A percentile compares a stretch with the other conserved stretches of the same genome.
Conservation (phyloP, 64 coral and sea anemone species). For the Acropora yongei region DNA sequence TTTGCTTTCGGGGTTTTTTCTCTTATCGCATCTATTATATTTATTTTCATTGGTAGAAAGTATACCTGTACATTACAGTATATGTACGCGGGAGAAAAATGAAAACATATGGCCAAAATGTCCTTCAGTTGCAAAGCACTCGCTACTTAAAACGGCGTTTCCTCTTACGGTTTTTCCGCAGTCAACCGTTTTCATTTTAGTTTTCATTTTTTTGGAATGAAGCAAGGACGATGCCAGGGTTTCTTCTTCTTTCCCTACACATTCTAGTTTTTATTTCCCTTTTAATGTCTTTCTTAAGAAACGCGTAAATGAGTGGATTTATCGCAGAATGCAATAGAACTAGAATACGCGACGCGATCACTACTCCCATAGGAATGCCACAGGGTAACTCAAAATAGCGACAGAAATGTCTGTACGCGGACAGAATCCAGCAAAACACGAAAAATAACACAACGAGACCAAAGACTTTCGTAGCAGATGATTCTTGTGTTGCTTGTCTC, state of each 20-base stretch:
- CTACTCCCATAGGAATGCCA: background rate
- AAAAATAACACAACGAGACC: constrained; percentile 38
- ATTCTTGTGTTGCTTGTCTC: background rate
- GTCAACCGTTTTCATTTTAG: no score
- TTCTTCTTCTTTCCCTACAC: background rate
- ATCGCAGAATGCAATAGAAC: constrained; percentile 12
- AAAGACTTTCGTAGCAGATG: constrained; percentile 35
- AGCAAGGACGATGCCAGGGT: background rate
- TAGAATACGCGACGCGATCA: background rate
- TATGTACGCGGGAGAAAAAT: no score
- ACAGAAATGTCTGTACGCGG: constrained; percentile 26
- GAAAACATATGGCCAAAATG: no score
- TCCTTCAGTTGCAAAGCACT: no score
- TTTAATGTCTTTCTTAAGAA: constrained; percentile 40
- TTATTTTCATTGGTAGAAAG: no score
- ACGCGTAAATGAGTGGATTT: constrained; percentile 36
- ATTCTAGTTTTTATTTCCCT: constrained; percentile 3
- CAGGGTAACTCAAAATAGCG: background rate
- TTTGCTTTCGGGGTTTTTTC: no score
- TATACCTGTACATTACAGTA: no score
- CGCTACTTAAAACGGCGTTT: no score
- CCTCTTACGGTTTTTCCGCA: no score
- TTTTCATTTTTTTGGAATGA: background rate
- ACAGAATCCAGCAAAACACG: constrained; percentile 23
- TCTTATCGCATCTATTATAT: no score